Evolutionary conservation across 2,888 invertebrate genomes (phyloP).

Genomic region (Halictus ligatus): DNA sequence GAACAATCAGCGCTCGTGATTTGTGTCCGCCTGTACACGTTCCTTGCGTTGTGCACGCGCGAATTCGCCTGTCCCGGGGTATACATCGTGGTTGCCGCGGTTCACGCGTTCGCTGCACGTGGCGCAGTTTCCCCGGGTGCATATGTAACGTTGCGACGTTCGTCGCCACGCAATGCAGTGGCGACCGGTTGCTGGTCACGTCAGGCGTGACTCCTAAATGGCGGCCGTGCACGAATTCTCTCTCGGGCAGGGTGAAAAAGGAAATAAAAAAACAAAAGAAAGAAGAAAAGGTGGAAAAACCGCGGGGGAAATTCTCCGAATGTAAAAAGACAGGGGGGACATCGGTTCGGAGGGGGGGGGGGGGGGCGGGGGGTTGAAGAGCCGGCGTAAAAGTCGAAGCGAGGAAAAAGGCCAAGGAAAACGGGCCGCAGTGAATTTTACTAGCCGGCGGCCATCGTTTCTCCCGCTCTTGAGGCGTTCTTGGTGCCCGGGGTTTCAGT

Average conservation of each 20-base stretch:
- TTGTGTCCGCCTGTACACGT: background rate
- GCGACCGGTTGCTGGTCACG: constrained; percentile 55
- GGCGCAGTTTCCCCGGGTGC: constrained; percentile 52
- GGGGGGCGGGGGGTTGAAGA: background rate
- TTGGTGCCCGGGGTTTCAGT: background rate
- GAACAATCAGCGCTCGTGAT: background rate
- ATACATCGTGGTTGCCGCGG: background rate
- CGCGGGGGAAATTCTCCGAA: background rate
- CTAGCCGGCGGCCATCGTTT: background rate
- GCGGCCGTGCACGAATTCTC: background rate
- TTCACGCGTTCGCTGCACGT: constrained; percentile 36
- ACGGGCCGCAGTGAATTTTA: constrained; percentile 19
- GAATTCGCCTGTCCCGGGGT: background rate
- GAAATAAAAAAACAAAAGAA: too few species aligned
- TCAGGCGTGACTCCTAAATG: constrained; percentile 34
- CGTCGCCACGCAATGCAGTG: constrained; percentile 71
- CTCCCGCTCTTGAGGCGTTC: background rate
- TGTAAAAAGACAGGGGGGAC: background rate
- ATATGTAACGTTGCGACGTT: constrained; percentile 68
- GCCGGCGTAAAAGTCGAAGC: background rate
- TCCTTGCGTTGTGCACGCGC: background rate
- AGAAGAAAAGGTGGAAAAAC: background rate
- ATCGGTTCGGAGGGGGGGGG: too few species aligned
- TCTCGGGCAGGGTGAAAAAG: background rate
- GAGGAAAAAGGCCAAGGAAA: constrained; percentile 21